A percentile compares a stretch with the other conserved stretches of the same genome.
phyloP scores from a whole-genome alignment of 2,113 vertebrate species.

The Sprattus sprattus region DNA sequence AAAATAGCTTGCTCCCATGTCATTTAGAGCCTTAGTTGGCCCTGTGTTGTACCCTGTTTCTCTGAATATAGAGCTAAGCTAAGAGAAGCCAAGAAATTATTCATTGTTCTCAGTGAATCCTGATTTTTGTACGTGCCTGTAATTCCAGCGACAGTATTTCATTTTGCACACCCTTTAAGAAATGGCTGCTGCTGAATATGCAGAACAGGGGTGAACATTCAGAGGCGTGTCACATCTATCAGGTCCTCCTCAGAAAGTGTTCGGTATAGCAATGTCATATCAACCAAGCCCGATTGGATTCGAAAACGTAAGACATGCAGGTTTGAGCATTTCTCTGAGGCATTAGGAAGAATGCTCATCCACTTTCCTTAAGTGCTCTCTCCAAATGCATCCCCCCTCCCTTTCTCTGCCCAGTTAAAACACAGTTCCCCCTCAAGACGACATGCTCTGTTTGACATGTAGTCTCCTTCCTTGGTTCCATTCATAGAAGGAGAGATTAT shows the following conservation, averaged over 20 bases:
- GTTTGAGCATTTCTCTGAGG: background rate
- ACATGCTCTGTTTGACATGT: constrained; percentile 25
- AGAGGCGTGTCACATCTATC: background rate
- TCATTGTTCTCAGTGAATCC: background rate
- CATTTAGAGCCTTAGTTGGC: background rate
- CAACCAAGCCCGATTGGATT: background rate
- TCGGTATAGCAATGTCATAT: background rate
- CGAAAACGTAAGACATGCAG: background rate
- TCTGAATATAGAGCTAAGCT: background rate
- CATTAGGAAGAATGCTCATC: background rate
- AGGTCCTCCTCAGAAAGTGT: background rate
- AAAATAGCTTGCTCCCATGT: background rate
- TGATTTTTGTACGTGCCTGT: background rate
- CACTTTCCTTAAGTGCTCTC: background rate
- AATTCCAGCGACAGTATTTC: background rate
- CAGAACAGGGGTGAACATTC: background rate
- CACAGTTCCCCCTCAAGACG: constrained; percentile 29
- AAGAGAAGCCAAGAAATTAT: background rate
- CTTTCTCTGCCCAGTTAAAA: background rate
- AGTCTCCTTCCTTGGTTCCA: constrained; percentile 34
- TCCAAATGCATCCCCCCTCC: background rate
- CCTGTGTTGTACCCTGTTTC: background rate
- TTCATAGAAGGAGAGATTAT: constrained; percentile 41
- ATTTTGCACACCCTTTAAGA: background rate
- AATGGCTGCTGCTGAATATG: background rate